Conservation (phyloP, 1,140 invertebrate genomes). For the Temnothorax curvispinosus region DNA sequence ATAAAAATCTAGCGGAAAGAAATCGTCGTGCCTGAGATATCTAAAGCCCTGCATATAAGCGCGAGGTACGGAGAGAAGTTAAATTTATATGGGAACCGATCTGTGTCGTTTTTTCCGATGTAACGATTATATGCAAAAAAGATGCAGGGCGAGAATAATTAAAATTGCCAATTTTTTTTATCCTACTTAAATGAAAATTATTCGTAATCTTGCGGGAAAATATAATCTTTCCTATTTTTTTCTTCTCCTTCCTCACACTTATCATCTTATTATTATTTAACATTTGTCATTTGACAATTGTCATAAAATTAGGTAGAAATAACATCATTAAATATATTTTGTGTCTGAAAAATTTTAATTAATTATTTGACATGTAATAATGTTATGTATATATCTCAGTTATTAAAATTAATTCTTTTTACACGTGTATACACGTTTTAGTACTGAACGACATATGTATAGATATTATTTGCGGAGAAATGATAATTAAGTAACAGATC, state of each 20-base stretch:
- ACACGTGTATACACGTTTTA: neutral
- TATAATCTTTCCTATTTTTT: neutral
- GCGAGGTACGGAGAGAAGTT: conserved; percentile 15
- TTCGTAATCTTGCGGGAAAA: neutral
- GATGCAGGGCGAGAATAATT: neutral
- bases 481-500: neutral
- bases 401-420: conserved; percentile 5
- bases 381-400: too few relatives aligned
- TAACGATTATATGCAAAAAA: neutral
- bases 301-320: neutral
- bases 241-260: neutral
- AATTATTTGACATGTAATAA: neutral
- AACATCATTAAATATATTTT: neutral
- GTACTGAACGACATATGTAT: neutral
- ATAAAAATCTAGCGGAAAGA: conserved; percentile 19
- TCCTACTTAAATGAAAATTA: neutral
- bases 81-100: conserved; percentile 33
- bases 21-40: neutral
- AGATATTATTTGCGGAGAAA: neutral
- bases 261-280: neutral
- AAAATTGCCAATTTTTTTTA: neutral
- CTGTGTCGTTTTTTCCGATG: neutral
- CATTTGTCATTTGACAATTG: neutral
- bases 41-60: conserved; percentile 22
- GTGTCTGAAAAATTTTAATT: neutral